Conservation (phyloP, 2,113 vertebrate genomes). For the Scophthalmus maximus region DNA sequence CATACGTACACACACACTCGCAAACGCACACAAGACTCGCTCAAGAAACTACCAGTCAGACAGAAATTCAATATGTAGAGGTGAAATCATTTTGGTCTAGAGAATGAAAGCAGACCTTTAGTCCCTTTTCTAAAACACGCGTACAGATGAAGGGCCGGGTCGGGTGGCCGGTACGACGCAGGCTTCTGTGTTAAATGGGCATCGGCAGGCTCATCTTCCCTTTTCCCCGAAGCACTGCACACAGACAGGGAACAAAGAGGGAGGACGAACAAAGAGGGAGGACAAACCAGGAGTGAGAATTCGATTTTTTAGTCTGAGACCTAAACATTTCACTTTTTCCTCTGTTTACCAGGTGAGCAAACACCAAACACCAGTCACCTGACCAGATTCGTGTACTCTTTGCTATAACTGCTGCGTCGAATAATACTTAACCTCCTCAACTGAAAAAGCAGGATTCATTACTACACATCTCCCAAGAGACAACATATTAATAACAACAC, state of each 20-base stretch:
- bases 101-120: slow-evolving; percentile 32
- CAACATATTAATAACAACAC: too few relatives aligned
- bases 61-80: background rate
- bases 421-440: too few relatives aligned
- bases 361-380: background rate
- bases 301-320: background rate
- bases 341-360: slow-evolving; percentile 3
- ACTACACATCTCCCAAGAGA: too few relatives aligned
- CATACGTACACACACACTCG: background rate
- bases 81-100: slow-evolving; percentile 26
- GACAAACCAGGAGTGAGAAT: too few relatives aligned
- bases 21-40: slow-evolving; percentile 22
- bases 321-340: background rate
- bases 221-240: slow-evolving; percentile 79
- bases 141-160: slow-evolving; percentile 34
- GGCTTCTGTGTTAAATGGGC: slow-evolving; percentile 69
- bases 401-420: too few relatives aligned
- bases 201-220: slow-evolving; percentile 83
- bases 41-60: slow-evolving; percentile 27
- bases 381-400: too few relatives aligned
- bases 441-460: too few relatives aligned
- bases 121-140: slow-evolving; percentile 35
- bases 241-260: background rate
- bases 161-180: background rate
- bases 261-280: background rate